phyloP scores from a whole-genome alignment of 2,888 invertebrate genomes.

The Petrolisthes cinctipes region DNA sequence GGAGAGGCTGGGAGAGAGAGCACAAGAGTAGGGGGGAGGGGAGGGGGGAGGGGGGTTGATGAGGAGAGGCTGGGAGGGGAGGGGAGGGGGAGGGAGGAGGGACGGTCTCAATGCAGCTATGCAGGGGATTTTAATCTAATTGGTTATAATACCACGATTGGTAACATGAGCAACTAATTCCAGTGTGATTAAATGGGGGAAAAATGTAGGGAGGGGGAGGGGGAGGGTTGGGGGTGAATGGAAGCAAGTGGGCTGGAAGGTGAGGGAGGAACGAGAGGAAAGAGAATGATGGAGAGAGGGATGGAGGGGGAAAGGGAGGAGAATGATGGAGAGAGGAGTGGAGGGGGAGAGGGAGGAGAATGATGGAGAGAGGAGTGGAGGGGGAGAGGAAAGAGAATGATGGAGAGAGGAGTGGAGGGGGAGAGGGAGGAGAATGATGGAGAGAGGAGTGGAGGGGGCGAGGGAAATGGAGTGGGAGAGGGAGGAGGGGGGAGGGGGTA shows the following conservation, averaged over 20 bases:
- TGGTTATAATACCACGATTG: slow-evolving; percentile 54
- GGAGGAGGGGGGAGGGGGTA: not conserved
- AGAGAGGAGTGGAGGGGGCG: not conserved
- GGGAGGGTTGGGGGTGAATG: not conserved
- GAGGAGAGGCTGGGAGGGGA: not conserved
- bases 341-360: not conserved
- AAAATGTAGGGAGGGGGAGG: not conserved
- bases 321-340: not conserved
- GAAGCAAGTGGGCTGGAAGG: not conserved
- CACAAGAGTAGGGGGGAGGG: slow-evolving; percentile 1
- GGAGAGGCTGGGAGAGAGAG: not conserved
- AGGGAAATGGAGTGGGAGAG: not conserved
- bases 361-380: not conserved
- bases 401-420: not conserved
- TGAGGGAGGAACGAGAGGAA: too few relatives aligned
- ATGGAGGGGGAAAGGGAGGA: not conserved
- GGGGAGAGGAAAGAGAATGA: not conserved
- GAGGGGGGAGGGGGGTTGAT: not conserved
- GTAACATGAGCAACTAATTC: slow-evolving; percentile 56
- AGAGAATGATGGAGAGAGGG: not conserved
- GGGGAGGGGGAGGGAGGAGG: not conserved
- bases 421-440: not conserved
- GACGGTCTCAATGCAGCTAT: slow-evolving; percentile 32
- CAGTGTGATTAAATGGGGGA: slow-evolving; percentile 38
- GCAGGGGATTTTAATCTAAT: slow-evolving; percentile 56